Evolutionary conservation across 2,113 vertebrate genomes (phyloP).

Genomic region (Chrysemys picta): DNA sequence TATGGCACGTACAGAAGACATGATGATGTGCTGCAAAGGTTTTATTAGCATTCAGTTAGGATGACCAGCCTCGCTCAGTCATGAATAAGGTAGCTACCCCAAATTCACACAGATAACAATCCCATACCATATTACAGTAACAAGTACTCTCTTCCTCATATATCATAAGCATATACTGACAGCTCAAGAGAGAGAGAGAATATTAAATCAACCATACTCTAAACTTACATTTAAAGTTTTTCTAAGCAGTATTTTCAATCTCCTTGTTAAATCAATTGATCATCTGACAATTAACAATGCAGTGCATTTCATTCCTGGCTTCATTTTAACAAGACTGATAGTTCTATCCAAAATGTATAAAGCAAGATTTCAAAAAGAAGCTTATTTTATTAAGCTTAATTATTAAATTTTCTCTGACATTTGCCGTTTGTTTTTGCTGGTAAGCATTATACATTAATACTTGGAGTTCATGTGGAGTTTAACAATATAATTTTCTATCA

Average conservation of each 20-base stretch:
- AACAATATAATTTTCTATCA: slow-evolving; percentile 82
- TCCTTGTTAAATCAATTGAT: slow-evolving; percentile 70
- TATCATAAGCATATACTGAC: neutral
- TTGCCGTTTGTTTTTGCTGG: slow-evolving; percentile 78
- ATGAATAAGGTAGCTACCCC: neutral
- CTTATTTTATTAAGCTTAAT: slow-evolving; percentile 81
- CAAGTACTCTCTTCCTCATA: neutral
- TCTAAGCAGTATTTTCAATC: slow-evolving; percentile 39
- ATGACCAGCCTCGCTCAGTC: rapidly evolving
- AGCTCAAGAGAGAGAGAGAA: neutral
- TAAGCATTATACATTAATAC: slow-evolving; percentile 77
- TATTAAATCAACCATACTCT: neutral
- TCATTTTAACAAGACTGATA: slow-evolving; percentile 75
- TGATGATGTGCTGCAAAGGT: rapidly evolving
- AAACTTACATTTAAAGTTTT: slow-evolving; percentile 49
- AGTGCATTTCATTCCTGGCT: slow-evolving; percentile 72
- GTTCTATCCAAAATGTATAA: slow-evolving; percentile 68
- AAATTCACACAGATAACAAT: neutral
- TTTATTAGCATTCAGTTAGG: neutral
- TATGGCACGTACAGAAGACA: neutral
- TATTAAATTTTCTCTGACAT: slow-evolving; percentile 83
- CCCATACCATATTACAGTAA: neutral
- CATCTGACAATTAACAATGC: slow-evolving; percentile 74
- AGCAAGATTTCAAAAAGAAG: slow-evolving; percentile 78
- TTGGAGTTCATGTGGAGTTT: slow-evolving; percentile 84